Evolutionary conservation across 2,797 vertebrate genomes (phyloP).

Genomic region (Paguma larvata): DNA sequence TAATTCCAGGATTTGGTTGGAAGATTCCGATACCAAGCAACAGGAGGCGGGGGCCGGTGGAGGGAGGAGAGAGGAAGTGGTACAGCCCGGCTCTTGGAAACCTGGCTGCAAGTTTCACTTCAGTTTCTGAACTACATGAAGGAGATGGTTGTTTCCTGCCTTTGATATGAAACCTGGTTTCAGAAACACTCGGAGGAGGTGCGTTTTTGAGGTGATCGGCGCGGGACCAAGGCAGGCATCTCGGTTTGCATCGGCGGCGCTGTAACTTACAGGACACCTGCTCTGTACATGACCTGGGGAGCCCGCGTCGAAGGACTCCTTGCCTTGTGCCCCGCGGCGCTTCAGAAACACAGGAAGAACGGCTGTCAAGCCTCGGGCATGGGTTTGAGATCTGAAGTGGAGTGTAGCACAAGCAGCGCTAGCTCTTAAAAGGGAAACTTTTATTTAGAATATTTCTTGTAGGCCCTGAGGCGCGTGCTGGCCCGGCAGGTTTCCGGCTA

Average conservation of each 20-base stretch:
- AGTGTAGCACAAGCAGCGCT: neutral
- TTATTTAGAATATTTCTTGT: neutral
- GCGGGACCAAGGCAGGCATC: neutral
- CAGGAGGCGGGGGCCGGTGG: neutral
- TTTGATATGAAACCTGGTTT: conserved; percentile 53
- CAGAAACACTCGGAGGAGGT: neutral
- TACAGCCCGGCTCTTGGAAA: conserved; percentile 33
- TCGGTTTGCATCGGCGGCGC: neutral
- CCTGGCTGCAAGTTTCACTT: conserved; percentile 67
- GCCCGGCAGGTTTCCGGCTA: neutral
- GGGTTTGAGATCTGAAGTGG: neutral
- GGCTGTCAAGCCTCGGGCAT: neutral
- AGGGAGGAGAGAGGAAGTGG: neutral
- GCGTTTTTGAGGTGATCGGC: neutral
- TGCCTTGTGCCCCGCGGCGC: neutral
- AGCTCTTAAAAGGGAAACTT: neutral
- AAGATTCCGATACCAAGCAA: conserved; percentile 16
- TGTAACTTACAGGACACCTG: neutral
- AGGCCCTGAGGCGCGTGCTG: neutral
- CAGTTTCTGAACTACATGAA: conserved; percentile 50
- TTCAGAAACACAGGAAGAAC: neutral
- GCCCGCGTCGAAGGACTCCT: neutral
- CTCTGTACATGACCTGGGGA: neutral
- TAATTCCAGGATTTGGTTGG: neutral
- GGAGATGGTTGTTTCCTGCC: conserved; percentile 56